These are phyloP conservation scores for Phrynocephalus forsythii DNA, from an alignment of 2,797 vertebrate species.

Conservation along the genomic window DNA sequence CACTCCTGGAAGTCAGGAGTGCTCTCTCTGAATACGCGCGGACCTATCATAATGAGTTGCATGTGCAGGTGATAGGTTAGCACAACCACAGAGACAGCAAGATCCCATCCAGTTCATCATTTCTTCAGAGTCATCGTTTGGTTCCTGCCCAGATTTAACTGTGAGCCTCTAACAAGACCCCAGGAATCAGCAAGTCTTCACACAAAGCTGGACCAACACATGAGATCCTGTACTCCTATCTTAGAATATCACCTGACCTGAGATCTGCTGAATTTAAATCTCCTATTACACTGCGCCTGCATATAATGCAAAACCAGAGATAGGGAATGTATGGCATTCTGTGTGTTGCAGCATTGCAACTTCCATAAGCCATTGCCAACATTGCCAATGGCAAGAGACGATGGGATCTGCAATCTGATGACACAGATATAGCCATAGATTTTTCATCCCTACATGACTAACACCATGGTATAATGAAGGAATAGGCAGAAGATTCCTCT, in stretches of 20 bases:
- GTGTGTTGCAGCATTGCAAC: not conserved
- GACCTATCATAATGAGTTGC: no score
- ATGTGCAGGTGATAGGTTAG: no score
- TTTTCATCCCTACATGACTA: not conserved
- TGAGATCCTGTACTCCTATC: not conserved
- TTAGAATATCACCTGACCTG: not conserved
- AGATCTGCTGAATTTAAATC: not conserved
- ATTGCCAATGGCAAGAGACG: not conserved
- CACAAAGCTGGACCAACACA: no score
- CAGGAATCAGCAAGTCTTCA: not conserved
- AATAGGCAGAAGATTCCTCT: not conserved
- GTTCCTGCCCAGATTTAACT: no score
- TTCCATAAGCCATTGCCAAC: not conserved
- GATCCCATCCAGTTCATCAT: no score
- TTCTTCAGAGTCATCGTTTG: no score
- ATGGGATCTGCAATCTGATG: not conserved
- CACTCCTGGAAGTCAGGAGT: no score
- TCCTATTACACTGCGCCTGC: not conserved
- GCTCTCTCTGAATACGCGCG: no score
- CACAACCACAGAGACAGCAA: no score
- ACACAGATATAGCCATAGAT: not conserved
- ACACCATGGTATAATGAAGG: not conserved
- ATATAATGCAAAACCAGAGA: not conserved
- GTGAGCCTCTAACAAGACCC: not conserved
- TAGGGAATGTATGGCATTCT: not conserved